A percentile compares a stretch with the other conserved stretches of the same genome.
Conservation (phyloP, 2,113 vertebrate species). For the Catagonus wagneri region DNA sequence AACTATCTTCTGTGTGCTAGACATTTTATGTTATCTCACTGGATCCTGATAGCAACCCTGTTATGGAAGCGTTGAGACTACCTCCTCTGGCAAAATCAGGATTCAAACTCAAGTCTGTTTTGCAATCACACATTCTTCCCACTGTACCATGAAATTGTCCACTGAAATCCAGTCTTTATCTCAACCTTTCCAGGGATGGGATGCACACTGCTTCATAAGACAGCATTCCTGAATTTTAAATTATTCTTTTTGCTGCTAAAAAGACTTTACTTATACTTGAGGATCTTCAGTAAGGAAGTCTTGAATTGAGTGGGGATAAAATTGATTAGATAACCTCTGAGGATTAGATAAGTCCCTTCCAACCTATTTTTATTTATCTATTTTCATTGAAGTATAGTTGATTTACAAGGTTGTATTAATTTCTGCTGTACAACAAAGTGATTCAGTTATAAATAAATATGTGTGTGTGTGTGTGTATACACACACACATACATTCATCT, state of each 20-base stretch:
- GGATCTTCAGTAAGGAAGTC: not conserved
- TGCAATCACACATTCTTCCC: not conserved
- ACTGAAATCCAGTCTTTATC: not conserved
- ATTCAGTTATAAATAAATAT: too few relatives aligned
- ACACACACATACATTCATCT: too few relatives aligned
- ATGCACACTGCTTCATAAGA: not conserved
- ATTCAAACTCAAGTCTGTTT: not conserved
- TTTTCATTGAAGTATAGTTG: too few relatives aligned
- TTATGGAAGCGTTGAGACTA: not conserved
- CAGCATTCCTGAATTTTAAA: not conserved
- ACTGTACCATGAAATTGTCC: not conserved
- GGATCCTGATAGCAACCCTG: not conserved
- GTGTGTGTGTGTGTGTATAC: too few relatives aligned
- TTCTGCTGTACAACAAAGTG: too few relatives aligned
- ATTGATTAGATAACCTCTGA: not conserved
- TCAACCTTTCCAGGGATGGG: not conserved
- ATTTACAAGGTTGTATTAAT: too few relatives aligned
- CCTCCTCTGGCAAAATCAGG: not conserved
- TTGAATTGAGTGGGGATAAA: not conserved
- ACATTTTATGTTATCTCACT: not conserved
- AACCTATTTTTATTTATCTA: not conserved
- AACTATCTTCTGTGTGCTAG: not conserved
- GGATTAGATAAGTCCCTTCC: not conserved
- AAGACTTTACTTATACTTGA: not conserved
- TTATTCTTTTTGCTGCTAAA: not conserved